phyloP scores from a whole-genome alignment of 2,113 vertebrate genomes.

The Paramormyrops kingsleyae region DNA sequence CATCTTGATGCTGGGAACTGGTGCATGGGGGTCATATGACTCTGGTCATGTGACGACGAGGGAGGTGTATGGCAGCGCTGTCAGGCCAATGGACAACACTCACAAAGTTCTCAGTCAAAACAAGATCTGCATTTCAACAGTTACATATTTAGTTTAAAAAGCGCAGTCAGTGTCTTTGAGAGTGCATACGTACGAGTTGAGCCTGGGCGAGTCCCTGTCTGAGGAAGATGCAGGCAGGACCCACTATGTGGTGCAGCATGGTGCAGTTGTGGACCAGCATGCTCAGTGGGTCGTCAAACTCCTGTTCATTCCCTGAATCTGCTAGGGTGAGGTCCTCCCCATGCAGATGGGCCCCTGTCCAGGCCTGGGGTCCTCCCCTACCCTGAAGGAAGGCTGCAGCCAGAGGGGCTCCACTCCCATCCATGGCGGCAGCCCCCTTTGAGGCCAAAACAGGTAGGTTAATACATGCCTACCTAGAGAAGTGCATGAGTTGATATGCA shows the following conservation, averaged over 20 bases:
- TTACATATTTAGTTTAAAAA: not conserved
- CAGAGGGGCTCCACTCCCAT: constrained; percentile 36
- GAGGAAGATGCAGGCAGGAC: constrained; percentile 68
- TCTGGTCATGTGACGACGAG: not conserved
- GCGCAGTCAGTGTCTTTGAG: not conserved
- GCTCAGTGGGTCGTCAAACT: constrained; percentile 54
- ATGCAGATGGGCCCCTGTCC: constrained; percentile 38
- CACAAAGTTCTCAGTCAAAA: not conserved
- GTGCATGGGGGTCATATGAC: not conserved
- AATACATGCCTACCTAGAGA: not conserved
- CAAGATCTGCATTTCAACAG: not conserved
- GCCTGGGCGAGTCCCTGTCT: constrained; percentile 59
- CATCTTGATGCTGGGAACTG: not conserved
- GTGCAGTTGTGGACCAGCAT: constrained; percentile 66
- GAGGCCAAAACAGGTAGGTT: constrained; percentile 36
- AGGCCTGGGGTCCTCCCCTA: constrained; percentile 24
- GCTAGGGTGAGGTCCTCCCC: constrained; percentile 38
- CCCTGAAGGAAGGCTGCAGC: constrained; percentile 38
- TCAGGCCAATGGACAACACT: not conserved
- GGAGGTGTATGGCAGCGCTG: not conserved
- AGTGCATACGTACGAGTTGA: constrained; percentile 60
- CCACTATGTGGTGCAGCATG: constrained; percentile 63
- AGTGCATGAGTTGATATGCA: not conserved
- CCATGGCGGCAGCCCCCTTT: constrained; percentile 45
- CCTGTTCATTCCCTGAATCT: constrained; percentile 43